phyloP scores from a whole-genome alignment of 2,113 vertebrate species.

The Anthoscopus minutus region DNA sequence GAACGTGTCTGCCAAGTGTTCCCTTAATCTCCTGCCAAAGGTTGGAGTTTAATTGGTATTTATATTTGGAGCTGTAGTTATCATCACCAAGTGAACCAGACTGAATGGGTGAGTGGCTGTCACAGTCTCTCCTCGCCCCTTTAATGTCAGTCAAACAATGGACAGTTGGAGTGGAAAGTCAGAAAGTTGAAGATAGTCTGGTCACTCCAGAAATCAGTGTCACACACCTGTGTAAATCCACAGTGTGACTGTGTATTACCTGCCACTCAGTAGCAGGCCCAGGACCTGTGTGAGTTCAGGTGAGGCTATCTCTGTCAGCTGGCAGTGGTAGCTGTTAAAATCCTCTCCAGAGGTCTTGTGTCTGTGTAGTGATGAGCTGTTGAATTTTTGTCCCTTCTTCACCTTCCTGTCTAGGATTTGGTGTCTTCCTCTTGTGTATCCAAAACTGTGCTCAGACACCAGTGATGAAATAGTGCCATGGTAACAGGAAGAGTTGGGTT shows the following conservation, averaged over 20 bases:
- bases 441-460: neutral
- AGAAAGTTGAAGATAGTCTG: neutral
- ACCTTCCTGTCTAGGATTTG: slow-evolving; percentile 11
- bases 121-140: neutral
- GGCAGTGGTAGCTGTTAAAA: neutral
- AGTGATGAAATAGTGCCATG: slow-evolving; percentile 18
- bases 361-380: neutral
- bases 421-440: neutral
- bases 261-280: neutral
- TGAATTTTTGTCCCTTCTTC: slow-evolving; percentile 8
- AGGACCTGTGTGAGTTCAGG: neutral
- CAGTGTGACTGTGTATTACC: neutral
- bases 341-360: neutral
- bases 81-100: neutral
- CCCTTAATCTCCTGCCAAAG: neutral
- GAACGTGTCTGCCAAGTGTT: neutral
- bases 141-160: neutral
- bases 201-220: neutral
- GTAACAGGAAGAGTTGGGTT: slow-evolving; percentile 39
- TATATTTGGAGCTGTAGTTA: neutral
- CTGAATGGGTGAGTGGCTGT: neutral
- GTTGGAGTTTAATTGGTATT: neutral
- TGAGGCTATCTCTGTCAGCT: neutral
- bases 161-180: neutral
- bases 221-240: neutral